These are phyloP conservation scores for Calliphora vicina DNA, from an alignment of 1,140 invertebrate species.

Conservation along the genomic window DNA sequence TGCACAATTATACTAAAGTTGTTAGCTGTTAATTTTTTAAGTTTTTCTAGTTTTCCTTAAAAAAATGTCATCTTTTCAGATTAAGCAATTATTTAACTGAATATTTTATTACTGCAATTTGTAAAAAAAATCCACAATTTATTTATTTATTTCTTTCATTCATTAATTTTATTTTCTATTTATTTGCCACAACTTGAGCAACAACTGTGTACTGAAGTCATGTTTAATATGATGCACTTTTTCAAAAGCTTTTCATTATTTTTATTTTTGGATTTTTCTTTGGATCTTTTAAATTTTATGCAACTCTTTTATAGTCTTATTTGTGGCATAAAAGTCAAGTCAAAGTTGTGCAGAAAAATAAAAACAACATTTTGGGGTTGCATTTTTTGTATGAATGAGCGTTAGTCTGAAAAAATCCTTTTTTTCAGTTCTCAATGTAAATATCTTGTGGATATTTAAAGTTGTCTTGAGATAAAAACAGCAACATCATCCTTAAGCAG, in stretches of 20 bases:
- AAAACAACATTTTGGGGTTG: not conserved
- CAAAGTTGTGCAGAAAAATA: not conserved
- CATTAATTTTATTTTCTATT: not conserved
- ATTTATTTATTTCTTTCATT: not conserved
- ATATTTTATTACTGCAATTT: too few species aligned
- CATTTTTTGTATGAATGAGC: too few species aligned
- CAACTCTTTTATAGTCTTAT: not conserved
- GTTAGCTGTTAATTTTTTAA: too few species aligned
- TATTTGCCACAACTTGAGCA: not conserved
- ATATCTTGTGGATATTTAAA: slow-evolving; percentile 27
- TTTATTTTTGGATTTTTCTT: too few species aligned
- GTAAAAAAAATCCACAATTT: not conserved
- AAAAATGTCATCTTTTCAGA: too few species aligned
- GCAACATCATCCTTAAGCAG: not conserved
- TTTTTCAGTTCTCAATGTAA: not conserved
- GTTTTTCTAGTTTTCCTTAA: too few species aligned
- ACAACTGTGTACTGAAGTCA: not conserved
- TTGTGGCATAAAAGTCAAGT: slow-evolving; percentile 27
- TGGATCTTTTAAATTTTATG: too few species aligned
- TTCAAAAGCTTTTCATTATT: too few species aligned
- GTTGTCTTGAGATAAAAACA: slow-evolving; percentile 8
- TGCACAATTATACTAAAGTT: too few species aligned
- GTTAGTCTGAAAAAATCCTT: not conserved
- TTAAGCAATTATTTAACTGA: too few species aligned
- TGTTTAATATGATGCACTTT: too few species aligned